Evolutionary conservation across 92 coral and sea anemone species (phyloP), one percentile per base, ranked within the genome.

Genomic region (Paramuricea clavata): DNA sequence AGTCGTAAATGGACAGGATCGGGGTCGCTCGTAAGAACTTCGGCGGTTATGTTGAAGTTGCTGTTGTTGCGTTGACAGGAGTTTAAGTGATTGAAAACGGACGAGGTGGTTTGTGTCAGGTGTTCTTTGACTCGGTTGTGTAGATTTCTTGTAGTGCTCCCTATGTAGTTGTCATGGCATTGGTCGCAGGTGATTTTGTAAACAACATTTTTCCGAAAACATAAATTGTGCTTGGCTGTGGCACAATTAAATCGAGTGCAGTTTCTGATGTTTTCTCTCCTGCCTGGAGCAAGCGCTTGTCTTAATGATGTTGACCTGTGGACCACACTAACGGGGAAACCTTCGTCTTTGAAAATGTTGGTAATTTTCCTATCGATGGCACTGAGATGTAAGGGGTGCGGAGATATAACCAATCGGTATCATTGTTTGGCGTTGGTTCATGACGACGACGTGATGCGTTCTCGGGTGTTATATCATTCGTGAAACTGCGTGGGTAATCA

Each of bases 1-100:
- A 71, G 30, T 3, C 49, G 77, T 17, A 71, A 41, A 36, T 71
- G 34, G 77, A 71, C 54, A 15, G 77, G 77, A 5, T 36, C 77
- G 12, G 1, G 8, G 8, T 32, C 77, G 10, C 52, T 34, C 19
- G 65, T 12, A 26, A 57, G 5, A 4, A 57, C 17, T 3, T 6
- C 11, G 11, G 17, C 27, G 6, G 8, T n/a, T 5, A 57, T n/a
- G n/a, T n/a, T n/a, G n/a, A n/a, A n/a, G n/a, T n/a, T n/a, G n/a
- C n/a, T n/a, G n/a, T n/a, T n/a, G n/a, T n/a, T n/a, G n/a, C n/a
- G n/a, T n/a, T 16, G 65, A 12, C 52, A 47, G 12, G 16, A 1
- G 17, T 10, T 15, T 2, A 68, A 19, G 27, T 68, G 74, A 0
- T 68, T 68, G 25, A 12, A 13, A 9, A 68, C 74, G 0, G 74